Evolutionary conservation across 2,797 vertebrate species (phyloP).

Genomic region (Galaxias olidus): DNA sequence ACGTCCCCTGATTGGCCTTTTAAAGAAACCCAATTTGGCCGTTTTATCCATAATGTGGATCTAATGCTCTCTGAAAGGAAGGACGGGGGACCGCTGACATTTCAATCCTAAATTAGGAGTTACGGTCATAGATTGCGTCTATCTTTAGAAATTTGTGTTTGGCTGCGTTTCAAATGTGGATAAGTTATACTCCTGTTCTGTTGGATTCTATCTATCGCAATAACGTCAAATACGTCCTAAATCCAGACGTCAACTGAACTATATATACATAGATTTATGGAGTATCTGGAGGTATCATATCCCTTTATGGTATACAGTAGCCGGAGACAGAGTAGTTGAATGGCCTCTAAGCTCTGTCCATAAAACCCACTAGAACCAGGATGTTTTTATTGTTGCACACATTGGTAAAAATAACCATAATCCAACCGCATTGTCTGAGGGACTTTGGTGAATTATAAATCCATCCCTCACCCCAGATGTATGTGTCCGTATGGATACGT

Average conservation of each 20-base stretch:
- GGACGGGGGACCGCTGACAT: constrained; percentile 48
- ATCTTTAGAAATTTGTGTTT: constrained; percentile 11
- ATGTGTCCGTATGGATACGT: too few relatives aligned
- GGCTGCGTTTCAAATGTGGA: constrained; percentile 8
- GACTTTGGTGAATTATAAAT: constrained; percentile 51
- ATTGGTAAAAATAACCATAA: constrained; percentile 40
- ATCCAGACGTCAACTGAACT: too few relatives aligned
- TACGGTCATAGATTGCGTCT: constrained; percentile 26
- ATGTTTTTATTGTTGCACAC: constrained; percentile 32
- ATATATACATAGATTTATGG: too few relatives aligned
- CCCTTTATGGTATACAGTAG: too few relatives aligned
- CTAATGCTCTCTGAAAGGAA: constrained; percentile 43
- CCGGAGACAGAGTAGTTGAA: not conserved
- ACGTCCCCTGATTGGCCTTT: constrained; percentile 63
- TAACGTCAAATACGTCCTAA: too few relatives aligned
- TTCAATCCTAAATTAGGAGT: constrained; percentile 39
- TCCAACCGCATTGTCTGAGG: constrained; percentile 46
- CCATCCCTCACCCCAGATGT: constrained; percentile 32
- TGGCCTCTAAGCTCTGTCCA: constrained; percentile 7
- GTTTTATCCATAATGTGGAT: constrained; percentile 47
- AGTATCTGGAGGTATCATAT: too few relatives aligned
- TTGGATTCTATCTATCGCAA: too few relatives aligned
- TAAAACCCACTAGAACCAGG: constrained; percentile 26
- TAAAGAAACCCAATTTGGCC: constrained; percentile 41
- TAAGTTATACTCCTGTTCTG: not conserved